Base-by-base conservation (phyloP, 1,140 invertebrate species). In the Polypedilum pembai region DNA sequence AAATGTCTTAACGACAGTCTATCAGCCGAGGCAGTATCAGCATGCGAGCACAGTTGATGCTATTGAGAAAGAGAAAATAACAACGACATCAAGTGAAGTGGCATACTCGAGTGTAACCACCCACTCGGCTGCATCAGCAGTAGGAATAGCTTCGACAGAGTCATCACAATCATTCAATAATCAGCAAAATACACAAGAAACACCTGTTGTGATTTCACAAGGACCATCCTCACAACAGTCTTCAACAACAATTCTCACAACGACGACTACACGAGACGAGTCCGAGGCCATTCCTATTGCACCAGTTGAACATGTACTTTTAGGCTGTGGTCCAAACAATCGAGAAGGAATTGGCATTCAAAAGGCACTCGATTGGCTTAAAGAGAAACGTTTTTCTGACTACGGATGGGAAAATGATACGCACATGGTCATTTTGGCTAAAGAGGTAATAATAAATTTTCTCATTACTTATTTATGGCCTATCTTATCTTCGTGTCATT, bases 391-490 rank as follows among this genome's bases (percentile, higher is more conserved):
- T 1, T 85, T 88, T 80, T 83, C 85, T 2, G 87, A 91, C 76
- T 91, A 88, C 80, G 89, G 90, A n/a, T 92, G 90, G 90, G 87
- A 86, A 41, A 91, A 91, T 76, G 90, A 92, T 76, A 92, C 90
- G 3, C 88, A 91, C 76, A 86, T 88, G 74, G 90, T 90, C 0
- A 84, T 91, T 77, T 83, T 91, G 8, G 89, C 90, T 8, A 81
- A 87, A 74, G 86, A 87, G 81, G 84, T 84, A 77, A 75, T 56
- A 18, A 69, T 69, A 8, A 20, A 69, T 69, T 69, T n/a, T 8
- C 10, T 56, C 8, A 21, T 73, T 40, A 40, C 18, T 1, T 72
- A 72, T 73, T 73, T 18, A 17, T 33, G 24, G 24, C 24, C 24
- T 33, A 33, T 33, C 24, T 33, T 33, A n/a, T 33, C 24, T 3